Conservation (phyloP, 2,113 vertebrate genomes). For the Macroglossus sobrinus region DNA sequence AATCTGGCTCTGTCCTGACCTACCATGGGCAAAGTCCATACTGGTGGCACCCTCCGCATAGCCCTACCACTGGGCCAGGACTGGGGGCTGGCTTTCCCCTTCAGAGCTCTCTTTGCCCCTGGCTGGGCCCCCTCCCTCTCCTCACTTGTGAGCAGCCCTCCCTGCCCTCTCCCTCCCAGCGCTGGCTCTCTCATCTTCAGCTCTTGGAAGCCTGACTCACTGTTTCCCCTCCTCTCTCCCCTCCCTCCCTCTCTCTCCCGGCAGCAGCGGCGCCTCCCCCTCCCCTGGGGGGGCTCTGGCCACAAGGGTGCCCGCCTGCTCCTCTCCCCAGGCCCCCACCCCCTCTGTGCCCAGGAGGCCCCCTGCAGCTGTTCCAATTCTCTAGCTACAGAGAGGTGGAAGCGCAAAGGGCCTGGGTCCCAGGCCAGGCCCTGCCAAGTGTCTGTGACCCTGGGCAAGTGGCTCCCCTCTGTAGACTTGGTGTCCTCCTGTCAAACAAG, state of each 20-base stretch:
- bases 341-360: slow-evolving; percentile 37
- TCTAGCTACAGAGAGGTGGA: not conserved
- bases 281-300: slow-evolving; percentile 58
- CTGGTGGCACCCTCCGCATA: slow-evolving; percentile 30
- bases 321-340: slow-evolving; percentile 38
- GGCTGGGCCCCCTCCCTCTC: slow-evolving; percentile 60
- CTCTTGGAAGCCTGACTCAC: slow-evolving; percentile 80
- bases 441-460: not conserved
- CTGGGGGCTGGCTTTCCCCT: slow-evolving; percentile 62
- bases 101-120: slow-evolving; percentile 52
- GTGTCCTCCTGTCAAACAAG: not conserved
- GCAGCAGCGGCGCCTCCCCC: slow-evolving; percentile 50
- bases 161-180: slow-evolving; percentile 69
- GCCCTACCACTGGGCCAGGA: slow-evolving; percentile 16
- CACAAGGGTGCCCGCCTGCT: slow-evolving; percentile 68
- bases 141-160: slow-evolving; percentile 49
- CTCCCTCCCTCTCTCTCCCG: slow-evolving; percentile 54
- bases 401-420: not conserved
- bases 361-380: slow-evolving; percentile 59
- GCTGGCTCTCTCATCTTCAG: slow-evolving; percentile 74
- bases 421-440: not conserved
- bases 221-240: slow-evolving; percentile 73
- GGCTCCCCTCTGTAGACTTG: not conserved
- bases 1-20: slow-evolving; percentile 41
- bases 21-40: slow-evolving; percentile 56